Base-by-base conservation (phyloP, 2,113 vertebrate species). In the Crotalus viridis region DNA sequence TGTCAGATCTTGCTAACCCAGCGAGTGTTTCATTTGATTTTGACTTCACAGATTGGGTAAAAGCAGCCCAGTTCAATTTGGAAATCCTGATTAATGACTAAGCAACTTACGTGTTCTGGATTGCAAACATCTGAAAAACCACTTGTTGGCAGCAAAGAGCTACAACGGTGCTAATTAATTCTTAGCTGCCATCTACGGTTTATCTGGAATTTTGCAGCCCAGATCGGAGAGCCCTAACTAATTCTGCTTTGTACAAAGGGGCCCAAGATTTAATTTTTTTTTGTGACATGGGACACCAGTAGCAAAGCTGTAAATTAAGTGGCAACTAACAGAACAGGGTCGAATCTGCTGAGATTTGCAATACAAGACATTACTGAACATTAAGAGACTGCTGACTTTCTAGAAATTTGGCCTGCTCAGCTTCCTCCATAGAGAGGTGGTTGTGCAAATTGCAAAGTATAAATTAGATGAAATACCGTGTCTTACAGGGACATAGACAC, bases 361-460 rank as follows among this genome's bases (percentile, higher is more conserved):
- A 59, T 51, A 46, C 4, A 15, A 85, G 17, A 48, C n/a, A 3
- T 93, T 94, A 92, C 24, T 43, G 64, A 95, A 54, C 92, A 51
- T 48, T 81, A 85, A n/a, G 51, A 91, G 52, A 51, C 48, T 90
- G 86, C 0, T 26, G 48, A 61, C 3, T 89, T 94, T 95, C 74
- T 87, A 93, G 55, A 91, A 91, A 91, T 46, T 54, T 81, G 15
- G 61, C 64, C 24, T 52, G 0, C 92, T 93, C 93, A 89, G 91
- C 93, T 95, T 94, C 93, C 95, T 92, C 86, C 8, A 9, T 6
- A 43, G 61, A 54, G 24, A 3, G 55, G 39, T 46, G 24, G 51
- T 33, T 7, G 15, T 54, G 6, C 21, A 61, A 9, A 4, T 51
- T 87, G 28, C 85, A 21, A 88, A 64, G 3, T 87, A 15, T 22